Base-by-base conservation (phyloP, 2,888 invertebrate species). In the Ommatoiulus sabulosus region DNA sequence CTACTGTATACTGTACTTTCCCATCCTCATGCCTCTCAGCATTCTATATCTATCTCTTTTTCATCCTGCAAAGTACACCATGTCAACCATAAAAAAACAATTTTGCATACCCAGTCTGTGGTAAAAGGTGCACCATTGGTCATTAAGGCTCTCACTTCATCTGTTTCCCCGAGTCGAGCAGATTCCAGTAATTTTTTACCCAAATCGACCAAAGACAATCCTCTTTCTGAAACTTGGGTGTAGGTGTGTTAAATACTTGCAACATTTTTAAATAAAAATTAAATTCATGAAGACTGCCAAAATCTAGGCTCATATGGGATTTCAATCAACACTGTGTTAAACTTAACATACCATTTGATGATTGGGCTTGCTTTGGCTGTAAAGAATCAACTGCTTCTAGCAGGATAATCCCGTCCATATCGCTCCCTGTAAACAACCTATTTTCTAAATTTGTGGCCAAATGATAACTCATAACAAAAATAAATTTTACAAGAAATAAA, bases 81-180 rank as follows among this genome's bases (percentile, higher is more conserved):
- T 10, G 20, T 84, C 35, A 12, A 43, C 24, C 0, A 10, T 89
- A 87, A 90, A 48, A 87, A 35, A 88, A n/a, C 17, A 24, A n/a
- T 44, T 86, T 24, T 87, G 91, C 92, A 91, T 93, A 97, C 97
- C 97, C 98, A 98, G 93, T 98, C 98, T 3, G 97, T 96, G 12
- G 97, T 96, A 92, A 98, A 97, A 44, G 98, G 97, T 86, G 98
- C 97, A 87, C 98, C 98, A 92, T 95, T 95, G 46, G 95, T 95
- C 94, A 98, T 95, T 89, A 98, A 94, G 85, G 95, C 94, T 89
- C 96, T 94, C 43, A 98, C 97, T 90, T 95, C 94, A 89, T 95
- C 94, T 4, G 96, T 95, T 92, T 97, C 95, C 0, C 97, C 97
- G 90, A 95, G 95, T 90, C 95, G 95, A 84, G 97, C 96, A 88